phyloP scores from a whole-genome alignment of 1,140 invertebrate genomes.

The Drosophila kepulauana region DNA sequence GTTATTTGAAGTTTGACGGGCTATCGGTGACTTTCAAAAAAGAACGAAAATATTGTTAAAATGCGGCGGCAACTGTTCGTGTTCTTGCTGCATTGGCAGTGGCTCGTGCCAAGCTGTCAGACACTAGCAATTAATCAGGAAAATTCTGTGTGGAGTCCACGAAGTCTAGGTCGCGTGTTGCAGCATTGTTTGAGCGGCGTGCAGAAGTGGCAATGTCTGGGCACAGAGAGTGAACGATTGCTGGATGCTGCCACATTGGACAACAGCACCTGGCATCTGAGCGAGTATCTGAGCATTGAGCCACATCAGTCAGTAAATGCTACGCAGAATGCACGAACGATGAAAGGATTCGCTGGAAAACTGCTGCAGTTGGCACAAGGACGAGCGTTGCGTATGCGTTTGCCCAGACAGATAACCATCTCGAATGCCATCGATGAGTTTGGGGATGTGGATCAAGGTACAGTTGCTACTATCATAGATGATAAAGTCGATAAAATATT shows the following conservation, averaged over 20 bases:
- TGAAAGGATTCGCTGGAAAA: slow-evolving; percentile 40
- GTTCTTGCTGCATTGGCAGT: slow-evolving; percentile 46
- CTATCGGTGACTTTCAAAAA: slow-evolving; percentile 7
- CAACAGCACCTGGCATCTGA: slow-evolving; percentile 87
- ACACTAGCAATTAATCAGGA: slow-evolving; percentile 15
- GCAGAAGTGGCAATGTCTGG: slow-evolving; percentile 86
- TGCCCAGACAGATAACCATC: slow-evolving; percentile 63
- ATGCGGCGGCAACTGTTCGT: slow-evolving; percentile 59
- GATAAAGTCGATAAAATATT: slow-evolving; percentile 78
- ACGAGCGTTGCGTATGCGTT: slow-evolving; percentile 59
- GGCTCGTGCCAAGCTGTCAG: slow-evolving; percentile 19
- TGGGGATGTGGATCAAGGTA: slow-evolving; percentile 77
- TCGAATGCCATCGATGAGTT: slow-evolving; percentile 76
- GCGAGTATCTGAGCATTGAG: slow-evolving; percentile 87
- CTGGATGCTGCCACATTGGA: slow-evolving; percentile 86
- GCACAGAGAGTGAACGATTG: slow-evolving; percentile 86
- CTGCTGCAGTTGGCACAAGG: slow-evolving; percentile 64
- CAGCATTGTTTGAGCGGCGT: slow-evolving; percentile 82
- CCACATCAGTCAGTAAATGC: slow-evolving; percentile 63
- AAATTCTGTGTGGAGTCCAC: slow-evolving; percentile 46
- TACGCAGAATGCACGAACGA: slow-evolving; percentile 6
- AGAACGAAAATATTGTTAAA: slow-evolving; percentile 3
- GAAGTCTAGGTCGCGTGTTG: slow-evolving; percentile 53
- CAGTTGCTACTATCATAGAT: slow-evolving; percentile 70
- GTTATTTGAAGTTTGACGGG: slow-evolving; percentile 63